Base-by-base conservation (phyloP, 2,113 vertebrate species). In the Upupa epops region DNA sequence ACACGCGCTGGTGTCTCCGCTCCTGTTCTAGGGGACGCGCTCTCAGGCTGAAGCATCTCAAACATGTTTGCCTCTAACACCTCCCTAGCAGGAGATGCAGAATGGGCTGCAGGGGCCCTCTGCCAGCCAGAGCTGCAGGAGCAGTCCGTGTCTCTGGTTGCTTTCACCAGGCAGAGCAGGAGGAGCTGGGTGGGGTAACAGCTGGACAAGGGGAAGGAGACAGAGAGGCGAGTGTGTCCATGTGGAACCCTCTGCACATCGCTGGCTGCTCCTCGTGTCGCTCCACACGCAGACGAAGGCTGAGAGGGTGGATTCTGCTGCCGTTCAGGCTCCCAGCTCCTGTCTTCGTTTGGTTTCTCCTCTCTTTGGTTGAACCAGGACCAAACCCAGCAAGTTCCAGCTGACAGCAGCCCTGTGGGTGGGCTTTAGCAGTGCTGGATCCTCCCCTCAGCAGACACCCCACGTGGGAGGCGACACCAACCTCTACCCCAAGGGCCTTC, bases 1-100 rank as follows among this genome's bases (percentile, higher is more conserved):
- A 40, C 5, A 3, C 4, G 52, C 0, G 0, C 4, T 19, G 6
- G 8, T 0, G 0, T 85, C 60, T 83, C 22, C 32, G 55, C 29
- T 55, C 49, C 66, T 78, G 1, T 14, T 68, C 77, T 9, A 22
- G 49, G 10, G 68, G 18, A 54, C 20, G 32, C 13, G 31, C 48
- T 78, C 48, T 56, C 32, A 22, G 29, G 17, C 8, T 69, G 63
- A 85, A 52, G 63, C 49, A 59, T 26, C 5, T 1, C 58, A 31
- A 77, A 66, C 0, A 0, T 25, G 1, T 60, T 75, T 64, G 83
- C 34, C 68, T 86, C 29, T 52, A 29, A 14, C 32, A 22, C n/a
- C 19, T 17, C 31, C 34, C 58, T 3, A 17, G 52, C 48, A 49
- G 37, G 26, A 68, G 55, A 6, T 7, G 16, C 77, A 21, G 32